Evolutionary conservation across 2,113 vertebrate species (phyloP).

Genomic region (Neodontobutis hainanensis): DNA sequence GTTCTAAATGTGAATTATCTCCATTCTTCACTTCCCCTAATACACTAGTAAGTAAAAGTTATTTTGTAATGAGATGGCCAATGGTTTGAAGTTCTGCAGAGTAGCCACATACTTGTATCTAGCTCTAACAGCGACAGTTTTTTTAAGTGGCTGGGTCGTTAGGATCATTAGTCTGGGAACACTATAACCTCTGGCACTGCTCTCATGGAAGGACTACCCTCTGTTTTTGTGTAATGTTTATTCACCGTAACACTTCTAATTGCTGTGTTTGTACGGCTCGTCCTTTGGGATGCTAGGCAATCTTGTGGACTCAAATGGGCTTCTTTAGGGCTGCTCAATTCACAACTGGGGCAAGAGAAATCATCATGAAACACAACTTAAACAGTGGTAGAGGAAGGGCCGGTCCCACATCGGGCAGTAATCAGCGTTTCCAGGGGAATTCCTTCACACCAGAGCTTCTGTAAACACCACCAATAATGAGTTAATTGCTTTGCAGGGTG

Average conservation of each 20-base stretch:
- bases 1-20: too few species aligned
- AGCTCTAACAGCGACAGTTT: neutral
- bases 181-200: constrained; percentile 70
- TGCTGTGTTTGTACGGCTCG: constrained; percentile 68
- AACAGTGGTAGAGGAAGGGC: constrained; percentile 35
- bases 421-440: constrained; percentile 70
- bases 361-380: constrained; percentile 18
- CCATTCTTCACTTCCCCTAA: too few species aligned
- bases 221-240: constrained; percentile 46
- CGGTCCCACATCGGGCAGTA: constrained; percentile 66
- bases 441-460: constrained; percentile 68
- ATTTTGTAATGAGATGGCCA: too few species aligned
- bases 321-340: constrained; percentile 22
- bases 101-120: too few species aligned
- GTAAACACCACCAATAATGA: constrained; percentile 73
- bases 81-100: too few species aligned
- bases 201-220: constrained; percentile 34
- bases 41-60: too few species aligned
- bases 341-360: constrained; percentile 30
- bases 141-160: constrained; percentile 18
- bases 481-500: constrained; percentile 71
- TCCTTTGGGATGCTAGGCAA: constrained; percentile 38
- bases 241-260: constrained; percentile 59
- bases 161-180: constrained; percentile 65
- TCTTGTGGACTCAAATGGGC: constrained; percentile 32